Conservation (phyloP, 2,888 invertebrate genomes). For the Gisinianus flammeolus region DNA sequence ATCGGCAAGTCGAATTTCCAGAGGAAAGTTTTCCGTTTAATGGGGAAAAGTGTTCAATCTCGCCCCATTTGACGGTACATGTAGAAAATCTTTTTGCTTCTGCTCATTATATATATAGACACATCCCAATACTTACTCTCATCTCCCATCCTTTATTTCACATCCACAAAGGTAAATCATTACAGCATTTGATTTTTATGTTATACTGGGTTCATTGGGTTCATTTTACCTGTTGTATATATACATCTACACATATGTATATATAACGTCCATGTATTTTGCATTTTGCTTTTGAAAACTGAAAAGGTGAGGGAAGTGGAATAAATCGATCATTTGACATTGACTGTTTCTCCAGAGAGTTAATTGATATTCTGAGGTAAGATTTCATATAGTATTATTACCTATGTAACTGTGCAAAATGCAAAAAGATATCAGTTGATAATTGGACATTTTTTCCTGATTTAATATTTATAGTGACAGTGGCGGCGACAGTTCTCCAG, state of each 20-base stretch:
- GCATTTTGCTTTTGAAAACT: background rate
- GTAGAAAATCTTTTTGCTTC: no score
- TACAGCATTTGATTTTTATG: background rate
- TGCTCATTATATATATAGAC: no score
- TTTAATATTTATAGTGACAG: slow-evolving; percentile 36
- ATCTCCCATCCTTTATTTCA: slow-evolving; percentile 77
- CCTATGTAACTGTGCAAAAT: background rate
- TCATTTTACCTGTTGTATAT: background rate
- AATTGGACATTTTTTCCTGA: background rate
- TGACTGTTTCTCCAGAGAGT: slow-evolving; percentile 68
- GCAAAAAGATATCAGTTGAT: background rate
- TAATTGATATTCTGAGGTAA: slow-evolving; percentile 62
- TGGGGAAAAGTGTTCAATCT: no score
- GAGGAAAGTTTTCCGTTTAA: no score
- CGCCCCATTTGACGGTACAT: no score
- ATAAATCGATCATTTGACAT: slow-evolving; percentile 66
- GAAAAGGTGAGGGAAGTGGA: slow-evolving; percentile 41
- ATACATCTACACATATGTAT: background rate
- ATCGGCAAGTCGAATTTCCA: no score
- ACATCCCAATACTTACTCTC: slow-evolving; percentile 79
- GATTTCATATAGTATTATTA: background rate
- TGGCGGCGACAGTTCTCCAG: slow-evolving; percentile 54
- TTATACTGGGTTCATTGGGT: background rate
- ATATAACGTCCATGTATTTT: background rate
- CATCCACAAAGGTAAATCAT: slow-evolving; percentile 68